Conservation (phyloP, 2,888 invertebrate genomes). For the Eupithecia abbreviata region DNA sequence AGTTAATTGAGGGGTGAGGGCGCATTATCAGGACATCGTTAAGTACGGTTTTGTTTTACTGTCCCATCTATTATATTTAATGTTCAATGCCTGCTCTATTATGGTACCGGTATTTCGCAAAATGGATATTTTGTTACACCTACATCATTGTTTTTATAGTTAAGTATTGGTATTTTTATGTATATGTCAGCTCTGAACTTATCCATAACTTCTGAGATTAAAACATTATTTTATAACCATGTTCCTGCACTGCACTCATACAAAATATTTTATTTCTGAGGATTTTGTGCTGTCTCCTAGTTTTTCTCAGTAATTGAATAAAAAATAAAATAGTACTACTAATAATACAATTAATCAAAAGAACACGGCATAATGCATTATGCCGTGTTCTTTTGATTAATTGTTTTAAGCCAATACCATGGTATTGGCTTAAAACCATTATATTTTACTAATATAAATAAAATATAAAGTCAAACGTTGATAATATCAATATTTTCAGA, state of each 20-base stretch:
- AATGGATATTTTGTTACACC: slow-evolving; percentile 6
- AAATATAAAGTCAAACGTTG: neutral
- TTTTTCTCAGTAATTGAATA: neutral
- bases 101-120: slow-evolving; percentile 22
- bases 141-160: neutral
- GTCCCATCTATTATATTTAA: slow-evolving; percentile 55
- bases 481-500: neutral
- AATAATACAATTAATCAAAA: neutral
- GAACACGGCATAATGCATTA: neutral
- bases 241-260: too few relatives aligned
- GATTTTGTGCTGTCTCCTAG: neutral
- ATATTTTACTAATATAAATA: neutral
- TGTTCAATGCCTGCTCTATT: slow-evolving; percentile 39
- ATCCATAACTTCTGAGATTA: neutral
- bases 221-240: neutral
- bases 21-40: slow-evolving; percentile 65
- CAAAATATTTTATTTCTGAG: too few relatives aligned
- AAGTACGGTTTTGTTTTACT: slow-evolving; percentile 73
- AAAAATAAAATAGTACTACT: too few relatives aligned
- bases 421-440: neutral
- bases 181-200: neutral
- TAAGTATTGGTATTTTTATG: neutral
- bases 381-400: too few relatives aligned
- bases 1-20: slow-evolving; percentile 73
- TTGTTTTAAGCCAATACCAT: too few relatives aligned